Percentiles rank a stretch among this genome's conserved stretches.
Conservation (phyloP, 2,797 vertebrate genomes). For the Sparidentex hasta region DNA sequence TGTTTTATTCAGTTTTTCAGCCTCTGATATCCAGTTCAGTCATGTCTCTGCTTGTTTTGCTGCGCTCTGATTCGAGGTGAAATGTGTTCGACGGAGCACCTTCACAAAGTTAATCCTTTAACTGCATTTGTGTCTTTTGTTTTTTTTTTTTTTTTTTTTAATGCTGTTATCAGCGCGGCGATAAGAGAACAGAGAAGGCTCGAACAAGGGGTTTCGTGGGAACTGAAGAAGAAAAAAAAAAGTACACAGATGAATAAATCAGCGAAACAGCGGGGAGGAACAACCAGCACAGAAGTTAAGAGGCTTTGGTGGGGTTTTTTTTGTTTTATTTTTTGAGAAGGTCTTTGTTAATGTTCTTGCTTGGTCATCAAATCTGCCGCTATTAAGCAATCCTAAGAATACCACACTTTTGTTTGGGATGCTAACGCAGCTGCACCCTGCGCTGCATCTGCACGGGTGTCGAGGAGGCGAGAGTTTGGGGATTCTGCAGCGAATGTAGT, state of each 20-base stretch:
- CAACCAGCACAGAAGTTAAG: slow-evolving; percentile 26
- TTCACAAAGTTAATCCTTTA: slow-evolving; percentile 36
- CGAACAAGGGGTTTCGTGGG: slow-evolving; percentile 23
- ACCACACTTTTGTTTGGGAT: neutral
- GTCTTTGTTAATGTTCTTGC: neutral
- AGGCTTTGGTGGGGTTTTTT: neutral
- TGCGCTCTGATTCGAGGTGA: slow-evolving; percentile 15
- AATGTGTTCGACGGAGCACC: slow-evolving; percentile 20
- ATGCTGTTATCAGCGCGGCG: slow-evolving; percentile 10
- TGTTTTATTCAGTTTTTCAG: slow-evolving; percentile 14
- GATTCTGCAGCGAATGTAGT: slow-evolving; percentile 42
- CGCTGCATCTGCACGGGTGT: neutral
- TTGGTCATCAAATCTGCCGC: slow-evolving; percentile 1
- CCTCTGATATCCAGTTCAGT: slow-evolving; percentile 8
- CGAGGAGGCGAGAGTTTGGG: slow-evolving; percentile 4
- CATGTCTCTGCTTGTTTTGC: neutral
- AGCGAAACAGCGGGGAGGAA: slow-evolving; percentile 15
- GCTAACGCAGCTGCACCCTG: slow-evolving; percentile 15
- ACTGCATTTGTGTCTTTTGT: slow-evolving; percentile 21
- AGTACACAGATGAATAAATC: slow-evolving; percentile 40
- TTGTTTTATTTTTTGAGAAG: slow-evolving; percentile 16
- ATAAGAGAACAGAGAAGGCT: slow-evolving; percentile 27
- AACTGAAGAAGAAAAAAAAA: slow-evolving; percentile 6
- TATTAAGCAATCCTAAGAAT: neutral
- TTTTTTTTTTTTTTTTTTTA: slow-evolving; percentile 32